Evolutionary conservation across 2,113 vertebrate genomes (phyloP).

Genomic region (Actenoides hombroni): DNA sequence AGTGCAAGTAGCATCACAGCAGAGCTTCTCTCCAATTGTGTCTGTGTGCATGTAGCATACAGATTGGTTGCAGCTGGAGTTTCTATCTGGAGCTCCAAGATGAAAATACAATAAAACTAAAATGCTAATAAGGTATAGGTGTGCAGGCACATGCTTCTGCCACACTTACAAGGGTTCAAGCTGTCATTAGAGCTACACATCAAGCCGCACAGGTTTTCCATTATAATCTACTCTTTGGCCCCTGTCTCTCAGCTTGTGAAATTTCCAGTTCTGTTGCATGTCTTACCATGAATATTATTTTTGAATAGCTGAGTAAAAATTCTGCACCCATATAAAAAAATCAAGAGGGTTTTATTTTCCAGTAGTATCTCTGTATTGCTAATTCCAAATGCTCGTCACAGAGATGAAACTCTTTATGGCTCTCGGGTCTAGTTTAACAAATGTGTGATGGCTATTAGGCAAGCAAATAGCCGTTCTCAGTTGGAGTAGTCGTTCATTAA

Average conservation of each 20-base stretch:
- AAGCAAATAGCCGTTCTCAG: neutral
- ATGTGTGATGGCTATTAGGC: neutral
- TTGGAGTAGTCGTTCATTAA: neutral
- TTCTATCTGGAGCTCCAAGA: neutral
- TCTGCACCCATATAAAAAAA: neutral
- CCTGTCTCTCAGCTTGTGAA: neutral
- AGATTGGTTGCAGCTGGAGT: neutral
- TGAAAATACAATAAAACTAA: neutral
- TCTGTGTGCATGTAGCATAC: neutral
- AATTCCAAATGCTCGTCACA: neutral
- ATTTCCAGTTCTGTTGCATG: neutral
- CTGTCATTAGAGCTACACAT: neutral
- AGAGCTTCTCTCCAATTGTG: neutral
- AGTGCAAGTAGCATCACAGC: neutral
- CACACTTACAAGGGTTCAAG: accelerated
- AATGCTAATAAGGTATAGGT: neutral
- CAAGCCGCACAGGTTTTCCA: neutral
- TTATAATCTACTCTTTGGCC: neutral
- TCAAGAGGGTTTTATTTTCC: accelerated
- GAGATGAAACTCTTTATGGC: neutral
- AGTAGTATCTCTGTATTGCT: neutral
- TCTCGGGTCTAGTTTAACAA: neutral
- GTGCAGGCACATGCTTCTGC: neutral
- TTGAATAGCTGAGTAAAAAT: neutral
- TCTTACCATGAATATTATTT: neutral